These are phyloP conservation scores for Theonella swinhoei DNA, from an alignment of 37 sponge, comb jelly and placozoan species.

Conservation along the genomic window DNA sequence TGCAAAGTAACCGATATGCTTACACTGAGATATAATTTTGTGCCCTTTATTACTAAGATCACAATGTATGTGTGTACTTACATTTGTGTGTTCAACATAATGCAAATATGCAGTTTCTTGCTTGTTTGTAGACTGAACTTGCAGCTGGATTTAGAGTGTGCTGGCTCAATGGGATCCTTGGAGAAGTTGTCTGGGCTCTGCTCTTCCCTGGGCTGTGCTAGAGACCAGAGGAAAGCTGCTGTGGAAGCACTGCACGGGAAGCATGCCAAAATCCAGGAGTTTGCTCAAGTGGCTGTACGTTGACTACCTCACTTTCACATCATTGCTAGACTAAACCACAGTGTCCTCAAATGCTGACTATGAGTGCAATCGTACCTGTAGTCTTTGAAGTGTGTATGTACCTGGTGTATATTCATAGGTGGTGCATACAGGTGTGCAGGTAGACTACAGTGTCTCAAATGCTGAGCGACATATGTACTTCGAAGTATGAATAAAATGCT, in stretches of 20 bases:
- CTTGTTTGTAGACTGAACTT: no score
- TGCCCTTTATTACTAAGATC: no score
- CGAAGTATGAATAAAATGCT: no score
- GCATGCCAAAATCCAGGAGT: conserved; percentile 8
- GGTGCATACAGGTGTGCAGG: no score
- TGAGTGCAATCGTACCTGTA: neutral
- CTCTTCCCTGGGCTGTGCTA: neutral
- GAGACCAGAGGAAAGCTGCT: neutral
- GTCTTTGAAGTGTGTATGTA: no score
- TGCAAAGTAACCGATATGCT: neutral
- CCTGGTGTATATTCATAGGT: no score
- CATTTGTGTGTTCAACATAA: neutral
- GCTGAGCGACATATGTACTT: no score
- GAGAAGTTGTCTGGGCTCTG: conserved; percentile 4
- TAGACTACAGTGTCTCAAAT: no score
- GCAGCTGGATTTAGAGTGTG: conserved; percentile 28
- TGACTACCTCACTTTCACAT: no score
- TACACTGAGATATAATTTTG: neutral
- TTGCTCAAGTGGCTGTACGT: conserved; percentile 42
- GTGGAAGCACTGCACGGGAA: conserved; percentile 20
- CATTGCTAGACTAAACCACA: no score
- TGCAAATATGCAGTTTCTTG: neutral
- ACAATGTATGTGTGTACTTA: neutral
- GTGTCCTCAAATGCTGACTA: no score
- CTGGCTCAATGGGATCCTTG: conserved; percentile 24